Evolutionary conservation across 2,888 invertebrate genomes (phyloP).

Genomic region (Lepidochitona cinerea): DNA sequence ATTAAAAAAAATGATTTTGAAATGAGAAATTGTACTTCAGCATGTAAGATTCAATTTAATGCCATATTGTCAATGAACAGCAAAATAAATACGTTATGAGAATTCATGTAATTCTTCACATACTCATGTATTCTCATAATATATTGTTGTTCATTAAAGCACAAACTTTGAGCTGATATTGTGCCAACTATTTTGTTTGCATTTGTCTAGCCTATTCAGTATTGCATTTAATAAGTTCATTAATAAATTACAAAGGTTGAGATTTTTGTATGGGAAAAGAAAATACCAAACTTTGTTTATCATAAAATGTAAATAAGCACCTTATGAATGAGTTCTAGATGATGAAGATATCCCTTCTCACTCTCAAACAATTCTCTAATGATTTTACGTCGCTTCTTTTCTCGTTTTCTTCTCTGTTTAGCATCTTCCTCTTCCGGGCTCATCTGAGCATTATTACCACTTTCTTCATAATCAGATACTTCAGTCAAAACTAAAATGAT

Average conservation of each 20-base stretch:
- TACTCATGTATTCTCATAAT: no score
- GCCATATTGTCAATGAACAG: no score
- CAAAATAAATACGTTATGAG: no score
- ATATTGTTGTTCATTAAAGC: no score
- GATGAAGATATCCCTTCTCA: slow-evolving; percentile 80
- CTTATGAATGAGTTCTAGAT: slow-evolving; percentile 78
- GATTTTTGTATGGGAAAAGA: background rate
- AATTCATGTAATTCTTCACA: no score
- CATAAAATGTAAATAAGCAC: slow-evolving; percentile 64
- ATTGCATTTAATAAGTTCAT: no score
- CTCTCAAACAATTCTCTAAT: slow-evolving; percentile 80
- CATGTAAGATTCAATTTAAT: no score
- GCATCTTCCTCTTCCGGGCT: slow-evolving; percentile 31
- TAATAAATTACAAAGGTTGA: no score
- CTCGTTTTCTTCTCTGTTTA: slow-evolving; percentile 42
- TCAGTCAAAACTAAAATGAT: background rate
- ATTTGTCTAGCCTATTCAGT: no score
- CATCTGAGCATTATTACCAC: background rate
- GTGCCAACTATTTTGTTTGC: no score
- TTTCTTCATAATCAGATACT: background rate
- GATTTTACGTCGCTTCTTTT: slow-evolving; percentile 72
- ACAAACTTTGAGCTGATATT: no score
- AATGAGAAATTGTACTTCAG: background rate
- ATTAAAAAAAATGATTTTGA: background rate
- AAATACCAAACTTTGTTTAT: background rate